phyloP scores from a whole-genome alignment of 2,797 vertebrate species.

The Menidia menidia region DNA sequence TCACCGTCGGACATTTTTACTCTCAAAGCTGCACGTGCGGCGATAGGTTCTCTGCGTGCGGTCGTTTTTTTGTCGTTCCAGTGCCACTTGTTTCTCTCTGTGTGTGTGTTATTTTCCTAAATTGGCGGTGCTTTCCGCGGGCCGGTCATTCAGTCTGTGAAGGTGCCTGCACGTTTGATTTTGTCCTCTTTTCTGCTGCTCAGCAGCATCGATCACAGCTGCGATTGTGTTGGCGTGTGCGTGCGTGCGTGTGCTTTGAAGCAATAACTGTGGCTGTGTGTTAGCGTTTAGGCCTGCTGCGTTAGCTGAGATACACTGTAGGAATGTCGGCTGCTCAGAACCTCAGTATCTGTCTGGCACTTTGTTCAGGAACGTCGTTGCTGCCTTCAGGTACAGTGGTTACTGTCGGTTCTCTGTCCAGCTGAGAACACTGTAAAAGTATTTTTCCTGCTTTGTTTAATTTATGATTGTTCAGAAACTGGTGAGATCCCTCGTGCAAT shows the following conservation, averaged over 20 bases:
- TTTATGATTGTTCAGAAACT: slow-evolving; percentile 50
- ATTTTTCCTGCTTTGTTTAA: slow-evolving; percentile 52
- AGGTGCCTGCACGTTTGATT: slow-evolving; percentile 51
- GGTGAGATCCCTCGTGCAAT: slow-evolving; percentile 56
- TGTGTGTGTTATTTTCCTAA: slow-evolving; percentile 38
- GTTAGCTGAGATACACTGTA: slow-evolving; percentile 45
- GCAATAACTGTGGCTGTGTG: slow-evolving; percentile 68
- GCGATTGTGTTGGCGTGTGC: slow-evolving; percentile 22
- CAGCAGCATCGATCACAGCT: slow-evolving; percentile 55
- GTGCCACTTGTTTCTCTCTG: slow-evolving; percentile 53
- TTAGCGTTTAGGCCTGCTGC: slow-evolving; percentile 42
- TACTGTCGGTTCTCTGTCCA: slow-evolving; percentile 35
- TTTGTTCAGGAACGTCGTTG: slow-evolving; percentile 26
- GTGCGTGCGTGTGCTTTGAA: slow-evolving; percentile 53
- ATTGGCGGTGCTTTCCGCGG: slow-evolving; percentile 65
- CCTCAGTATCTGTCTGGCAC: slow-evolving; percentile 33
- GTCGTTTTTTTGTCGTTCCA: slow-evolving; percentile 26
- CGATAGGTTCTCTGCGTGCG: slow-evolving; percentile 33
- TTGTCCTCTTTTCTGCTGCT: slow-evolving; percentile 49
- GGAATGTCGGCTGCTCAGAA: slow-evolving; percentile 49
- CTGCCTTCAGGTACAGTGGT: slow-evolving; percentile 56
- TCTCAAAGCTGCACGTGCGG: slow-evolving; percentile 26
- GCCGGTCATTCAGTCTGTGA: slow-evolving; percentile 43
- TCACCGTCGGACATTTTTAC: slow-evolving; percentile 46
- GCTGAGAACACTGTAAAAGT: slow-evolving; percentile 54